Percentiles rank a stretch among this genome's conserved stretches.
Conservation (phyloP, 2,113 vertebrate species). For the Triplophysa rosa region DNA sequence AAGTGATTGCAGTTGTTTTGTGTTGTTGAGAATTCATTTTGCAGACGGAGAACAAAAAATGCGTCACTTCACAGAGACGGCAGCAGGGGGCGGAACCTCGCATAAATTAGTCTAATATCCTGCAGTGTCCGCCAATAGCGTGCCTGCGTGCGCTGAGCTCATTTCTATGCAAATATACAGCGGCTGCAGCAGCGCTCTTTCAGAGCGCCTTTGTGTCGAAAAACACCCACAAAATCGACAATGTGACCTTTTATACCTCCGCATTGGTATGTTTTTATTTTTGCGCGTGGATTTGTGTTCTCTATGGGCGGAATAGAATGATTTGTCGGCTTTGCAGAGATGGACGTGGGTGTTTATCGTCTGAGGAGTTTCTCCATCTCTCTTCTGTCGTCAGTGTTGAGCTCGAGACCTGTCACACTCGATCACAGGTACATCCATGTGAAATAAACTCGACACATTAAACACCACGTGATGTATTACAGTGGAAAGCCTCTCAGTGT, state of each 20-base stretch:
- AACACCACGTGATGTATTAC: too few relatives aligned
- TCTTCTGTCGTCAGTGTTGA: constrained; percentile 89
- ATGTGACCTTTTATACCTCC: constrained; percentile 53
- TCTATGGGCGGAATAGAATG: constrained; percentile 78
- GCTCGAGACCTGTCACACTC: constrained; percentile 79
- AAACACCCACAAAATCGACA: neutral
- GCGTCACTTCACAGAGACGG: too few relatives aligned
- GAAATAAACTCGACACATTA: too few relatives aligned
- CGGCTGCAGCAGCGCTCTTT: constrained; percentile 23
- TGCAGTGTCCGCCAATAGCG: constrained; percentile 57
- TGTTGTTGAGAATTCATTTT: too few relatives aligned
- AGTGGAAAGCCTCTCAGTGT: constrained; percentile 14
- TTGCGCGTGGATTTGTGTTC: constrained; percentile 53
- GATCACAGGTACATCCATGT: constrained; percentile 83
- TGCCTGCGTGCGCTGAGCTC: constrained; percentile 17
- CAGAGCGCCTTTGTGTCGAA: constrained; percentile 42
- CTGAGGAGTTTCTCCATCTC: constrained; percentile 85
- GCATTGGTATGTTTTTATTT: constrained; percentile 49
- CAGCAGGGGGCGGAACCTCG: neutral
- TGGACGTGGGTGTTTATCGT: constrained; percentile 95
- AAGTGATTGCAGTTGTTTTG: too few relatives aligned
- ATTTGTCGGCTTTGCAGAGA: constrained; percentile 90
- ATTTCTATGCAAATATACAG: constrained; percentile 44
- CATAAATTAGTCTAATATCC: constrained; percentile 59
- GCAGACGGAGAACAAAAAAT: too few relatives aligned